Evolutionary conservation across 2,888 invertebrate genomes (phyloP).

Genomic region (Oscheius onirici): DNA sequence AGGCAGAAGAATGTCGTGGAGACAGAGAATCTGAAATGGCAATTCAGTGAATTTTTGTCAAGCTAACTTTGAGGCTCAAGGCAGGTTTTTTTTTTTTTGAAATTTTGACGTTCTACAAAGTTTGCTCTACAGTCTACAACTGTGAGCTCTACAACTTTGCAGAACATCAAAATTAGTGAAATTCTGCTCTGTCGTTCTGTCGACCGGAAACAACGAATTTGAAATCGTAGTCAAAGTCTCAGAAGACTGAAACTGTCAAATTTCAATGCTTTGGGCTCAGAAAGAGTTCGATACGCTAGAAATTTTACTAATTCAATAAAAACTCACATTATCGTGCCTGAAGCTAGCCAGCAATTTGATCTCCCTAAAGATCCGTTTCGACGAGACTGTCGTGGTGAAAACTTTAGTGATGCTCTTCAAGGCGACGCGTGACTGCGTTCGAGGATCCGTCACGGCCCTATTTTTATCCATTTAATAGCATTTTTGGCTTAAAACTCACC

Average conservation of each 20-base stretch:
- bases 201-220: no score
- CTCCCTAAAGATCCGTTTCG: conserved; percentile 97
- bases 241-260: no score
- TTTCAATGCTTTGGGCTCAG: no score
- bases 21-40: conserved; percentile 80
- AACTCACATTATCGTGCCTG: conserved; percentile 94
- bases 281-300: no score
- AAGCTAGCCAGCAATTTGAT: conserved; percentile 99
- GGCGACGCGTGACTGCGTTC: conserved; percentile 95
- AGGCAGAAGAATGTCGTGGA: conserved; percentile 96
- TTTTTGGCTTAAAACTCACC: background rate
- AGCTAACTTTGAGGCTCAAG: no score
- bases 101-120: no score
- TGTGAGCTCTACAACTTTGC: no score
- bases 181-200: no score
- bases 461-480: conserved; percentile 54
- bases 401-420: conserved; percentile 99
- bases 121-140: no score
- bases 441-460: conserved; percentile 99
- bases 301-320: conserved; percentile 68
- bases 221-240: no score
- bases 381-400: conserved; percentile 98
- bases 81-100: no score
- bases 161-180: no score
- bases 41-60: background rate